These are phyloP conservation scores for Philhelius pedissequus DNA, from an alignment of 2,888 invertebrate species.

Conservation along the genomic window DNA sequence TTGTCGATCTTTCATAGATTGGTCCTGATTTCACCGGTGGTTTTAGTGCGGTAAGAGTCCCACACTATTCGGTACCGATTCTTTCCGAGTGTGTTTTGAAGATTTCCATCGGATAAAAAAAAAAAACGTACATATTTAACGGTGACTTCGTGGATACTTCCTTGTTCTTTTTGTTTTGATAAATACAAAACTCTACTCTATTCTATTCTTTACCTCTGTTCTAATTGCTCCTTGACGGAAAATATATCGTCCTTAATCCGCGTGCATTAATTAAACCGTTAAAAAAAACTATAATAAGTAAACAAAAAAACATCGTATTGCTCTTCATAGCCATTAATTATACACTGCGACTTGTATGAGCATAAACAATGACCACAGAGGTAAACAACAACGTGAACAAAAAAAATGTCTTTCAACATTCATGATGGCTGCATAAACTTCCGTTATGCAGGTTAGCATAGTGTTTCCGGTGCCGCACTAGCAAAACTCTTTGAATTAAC, in stretches of 20 bases:
- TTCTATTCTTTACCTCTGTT: background rate
- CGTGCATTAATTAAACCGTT: background rate
- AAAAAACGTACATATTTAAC: too few species aligned
- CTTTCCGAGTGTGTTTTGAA: too few species aligned
- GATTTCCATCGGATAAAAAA: too few species aligned
- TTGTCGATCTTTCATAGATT: too few species aligned
- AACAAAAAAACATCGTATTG: background rate
- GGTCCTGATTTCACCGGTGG: too few species aligned
- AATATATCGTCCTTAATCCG: background rate
- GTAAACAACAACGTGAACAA: background rate
- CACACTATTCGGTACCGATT: too few species aligned
- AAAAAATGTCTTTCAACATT: constrained; percentile 12
- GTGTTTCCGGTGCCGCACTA: constrained; percentile 47
- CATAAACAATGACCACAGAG: constrained; percentile 46
- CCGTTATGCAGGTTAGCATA: constrained; percentile 57
- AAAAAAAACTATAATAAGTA: background rate
- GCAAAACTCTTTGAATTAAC: constrained; percentile 63
- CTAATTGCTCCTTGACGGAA: background rate
- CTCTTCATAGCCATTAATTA: constrained; percentile 27
- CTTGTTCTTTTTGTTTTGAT: background rate
- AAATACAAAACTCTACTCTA: background rate
- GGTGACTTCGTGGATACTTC: background rate
- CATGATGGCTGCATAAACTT: constrained; percentile 56
- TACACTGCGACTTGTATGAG: constrained; percentile 3
- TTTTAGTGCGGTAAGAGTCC: too few species aligned